Percentiles rank a stretch among this genome's conserved stretches.
These are phyloP conservation scores for Epistrophe eligans DNA, from an alignment of 2,888 invertebrate genomes.

Conservation along the genomic window DNA sequence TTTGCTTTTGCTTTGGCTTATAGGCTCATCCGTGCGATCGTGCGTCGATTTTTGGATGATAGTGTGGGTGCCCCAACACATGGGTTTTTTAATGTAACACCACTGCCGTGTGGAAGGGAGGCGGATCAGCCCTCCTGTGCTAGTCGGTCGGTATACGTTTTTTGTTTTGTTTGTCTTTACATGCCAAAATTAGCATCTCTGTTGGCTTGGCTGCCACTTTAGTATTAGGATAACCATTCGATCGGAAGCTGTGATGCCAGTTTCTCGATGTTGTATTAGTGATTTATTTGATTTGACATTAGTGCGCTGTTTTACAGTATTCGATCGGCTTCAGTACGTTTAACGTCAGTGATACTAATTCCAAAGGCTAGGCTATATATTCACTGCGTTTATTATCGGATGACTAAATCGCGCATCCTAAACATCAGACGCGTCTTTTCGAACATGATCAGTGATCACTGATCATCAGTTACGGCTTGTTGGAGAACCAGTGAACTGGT, in stretches of 20 bases:
- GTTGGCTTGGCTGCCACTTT: conserved; percentile 63
- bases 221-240: conserved; percentile 68
- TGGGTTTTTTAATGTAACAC: too few species aligned
- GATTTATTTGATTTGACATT: conserved; percentile 71
- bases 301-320: conserved; percentile 62
- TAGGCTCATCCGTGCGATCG: conserved; percentile 35
- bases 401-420: conserved; percentile 55
- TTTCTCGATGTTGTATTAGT: conserved; percentile 54
- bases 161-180: conserved; percentile 39
- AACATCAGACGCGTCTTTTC: conserved; percentile 56
- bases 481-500: conserved; percentile 68
- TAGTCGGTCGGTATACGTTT: not conserved
- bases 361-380: not conserved
- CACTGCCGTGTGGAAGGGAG: conserved; percentile 33
- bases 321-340: conserved; percentile 55
- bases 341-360: conserved; percentile 36
- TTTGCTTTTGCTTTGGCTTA: conserved; percentile 28
- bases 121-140: conserved; percentile 45
- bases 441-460: conserved; percentile 23
- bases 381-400: conserved; percentile 43
- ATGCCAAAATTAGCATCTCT: conserved; percentile 70
- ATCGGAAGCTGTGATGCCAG: conserved; percentile 59
- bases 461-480: conserved; percentile 71
- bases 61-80: conserved; percentile 59
- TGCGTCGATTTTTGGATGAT: conserved; percentile 2